Evolutionary conservation across 2,797 vertebrate species (phyloP).

Genomic region (Sphenopsis melanotis): DNA sequence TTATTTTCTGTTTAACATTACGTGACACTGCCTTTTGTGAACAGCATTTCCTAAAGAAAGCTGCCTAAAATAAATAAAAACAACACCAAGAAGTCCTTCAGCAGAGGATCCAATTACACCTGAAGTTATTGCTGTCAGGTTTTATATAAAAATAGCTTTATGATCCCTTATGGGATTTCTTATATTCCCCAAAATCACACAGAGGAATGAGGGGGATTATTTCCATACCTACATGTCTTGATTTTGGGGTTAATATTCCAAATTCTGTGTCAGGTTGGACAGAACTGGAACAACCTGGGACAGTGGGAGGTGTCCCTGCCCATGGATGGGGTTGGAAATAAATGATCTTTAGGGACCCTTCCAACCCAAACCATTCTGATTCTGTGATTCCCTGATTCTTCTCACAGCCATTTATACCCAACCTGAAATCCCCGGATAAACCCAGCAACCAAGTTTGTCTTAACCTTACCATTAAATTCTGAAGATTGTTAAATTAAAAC

Average conservation of each 20-base stretch:
- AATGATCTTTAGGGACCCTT: background rate
- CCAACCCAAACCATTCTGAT: background rate
- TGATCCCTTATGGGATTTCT: background rate
- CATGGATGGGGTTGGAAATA: background rate
- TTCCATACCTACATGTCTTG: rapidly evolving
- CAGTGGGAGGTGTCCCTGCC: background rate
- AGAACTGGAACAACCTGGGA: background rate
- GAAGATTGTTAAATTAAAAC: background rate
- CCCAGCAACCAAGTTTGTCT: rapidly evolving
- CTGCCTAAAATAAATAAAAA: background rate
- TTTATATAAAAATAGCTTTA: background rate
- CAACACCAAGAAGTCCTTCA: background rate
- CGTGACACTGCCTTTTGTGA: background rate
- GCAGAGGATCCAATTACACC: rapidly evolving
- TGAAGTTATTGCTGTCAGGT: rapidly evolving
- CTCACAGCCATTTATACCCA: background rate
- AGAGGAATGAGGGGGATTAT: background rate
- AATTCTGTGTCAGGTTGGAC: background rate
- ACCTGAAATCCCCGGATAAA: background rate
- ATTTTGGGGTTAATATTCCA: background rate
- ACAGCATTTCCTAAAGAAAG: background rate
- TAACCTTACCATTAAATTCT: background rate
- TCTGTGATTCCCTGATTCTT: background rate
- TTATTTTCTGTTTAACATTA: background rate
- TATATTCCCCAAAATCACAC: background rate